These are phyloP conservation scores for Diorhabda carinulata DNA, from an alignment of 1,140 invertebrate species.

Conservation along the genomic window DNA sequence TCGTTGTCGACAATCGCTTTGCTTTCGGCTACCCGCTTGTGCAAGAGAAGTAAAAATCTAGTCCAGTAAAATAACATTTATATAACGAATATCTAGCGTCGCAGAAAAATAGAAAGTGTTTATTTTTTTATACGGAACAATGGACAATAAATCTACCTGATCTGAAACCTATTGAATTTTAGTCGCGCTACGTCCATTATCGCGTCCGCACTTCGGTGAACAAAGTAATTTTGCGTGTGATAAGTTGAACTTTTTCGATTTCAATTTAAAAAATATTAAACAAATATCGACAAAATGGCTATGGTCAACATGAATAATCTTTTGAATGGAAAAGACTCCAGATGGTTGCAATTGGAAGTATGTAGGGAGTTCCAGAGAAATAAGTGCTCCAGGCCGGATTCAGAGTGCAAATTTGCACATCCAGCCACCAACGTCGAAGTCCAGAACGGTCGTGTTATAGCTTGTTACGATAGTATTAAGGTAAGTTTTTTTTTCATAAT, in stretches of 20 bases:
- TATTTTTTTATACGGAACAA: constrained; percentile 30
- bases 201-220: constrained; percentile 26
- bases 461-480: constrained; percentile 99
- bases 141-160: constrained; percentile 44
- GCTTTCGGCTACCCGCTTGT: constrained; percentile 44
- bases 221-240: constrained; percentile 6
- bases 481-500: constrained; percentile 63
- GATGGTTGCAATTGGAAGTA: constrained; percentile 99
- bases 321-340: constrained; percentile 96
- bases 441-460: constrained; percentile 98
- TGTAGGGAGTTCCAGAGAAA: constrained; percentile 99
- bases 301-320: constrained; percentile 97
- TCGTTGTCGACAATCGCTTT: constrained; percentile 41
- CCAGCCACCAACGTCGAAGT: constrained; percentile 98
- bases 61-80: constrained; percentile 9
- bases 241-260: not conserved
- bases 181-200: constrained; percentile 30
- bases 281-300: constrained; percentile 57
- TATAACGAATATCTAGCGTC: constrained; percentile 16
- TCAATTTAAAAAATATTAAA: not conserved
- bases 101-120: constrained; percentile 26
- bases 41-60: constrained; percentile 25
- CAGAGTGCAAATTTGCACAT: constrained; percentile 99
- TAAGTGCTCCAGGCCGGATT: constrained; percentile 97
- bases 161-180: constrained; percentile 19